phyloP scores from a whole-genome alignment of 2,113 vertebrate species.

The Petroica traversi region DNA sequence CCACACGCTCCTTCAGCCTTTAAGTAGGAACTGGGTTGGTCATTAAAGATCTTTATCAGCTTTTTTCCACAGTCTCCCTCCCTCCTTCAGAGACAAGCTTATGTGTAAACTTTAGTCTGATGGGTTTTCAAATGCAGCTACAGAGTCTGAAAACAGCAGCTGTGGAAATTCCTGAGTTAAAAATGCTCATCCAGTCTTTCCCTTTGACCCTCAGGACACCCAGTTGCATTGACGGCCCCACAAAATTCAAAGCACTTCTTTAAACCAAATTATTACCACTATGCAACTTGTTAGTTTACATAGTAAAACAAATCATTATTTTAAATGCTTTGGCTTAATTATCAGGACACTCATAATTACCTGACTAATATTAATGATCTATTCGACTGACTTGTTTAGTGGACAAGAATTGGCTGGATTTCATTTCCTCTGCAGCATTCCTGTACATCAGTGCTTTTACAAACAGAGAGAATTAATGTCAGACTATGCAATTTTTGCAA shows the following conservation, averaged over 20 bases:
- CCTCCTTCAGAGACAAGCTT: not conserved
- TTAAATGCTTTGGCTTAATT: not conserved
- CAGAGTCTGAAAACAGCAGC: not conserved
- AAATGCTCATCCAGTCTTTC: not conserved
- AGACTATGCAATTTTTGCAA: not conserved
- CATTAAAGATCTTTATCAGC: not conserved
- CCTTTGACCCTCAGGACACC: not conserved
- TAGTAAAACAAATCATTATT: not conserved
- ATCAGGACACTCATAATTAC: not conserved
- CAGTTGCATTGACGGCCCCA: not conserved
- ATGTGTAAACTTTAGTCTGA: not conserved
- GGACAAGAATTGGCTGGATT: not conserved
- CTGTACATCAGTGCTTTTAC: not conserved
- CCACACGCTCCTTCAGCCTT: not conserved
- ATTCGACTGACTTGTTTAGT: not conserved
- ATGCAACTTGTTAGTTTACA: not conserved
- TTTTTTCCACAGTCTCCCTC: not conserved
- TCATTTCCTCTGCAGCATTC: not conserved
- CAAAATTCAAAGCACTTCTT: not conserved
- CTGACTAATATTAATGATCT: not conserved
- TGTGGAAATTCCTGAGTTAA: not conserved
- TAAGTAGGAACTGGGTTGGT: not conserved
- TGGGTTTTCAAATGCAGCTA: not conserved
- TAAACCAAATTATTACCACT: not conserved
- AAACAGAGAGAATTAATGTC: not conserved